A percentile compares a stretch with the other conserved stretches of the same genome.
phyloP scores from a whole-genome alignment of 2,113 vertebrate genomes.

The Lagopus muta region DNA sequence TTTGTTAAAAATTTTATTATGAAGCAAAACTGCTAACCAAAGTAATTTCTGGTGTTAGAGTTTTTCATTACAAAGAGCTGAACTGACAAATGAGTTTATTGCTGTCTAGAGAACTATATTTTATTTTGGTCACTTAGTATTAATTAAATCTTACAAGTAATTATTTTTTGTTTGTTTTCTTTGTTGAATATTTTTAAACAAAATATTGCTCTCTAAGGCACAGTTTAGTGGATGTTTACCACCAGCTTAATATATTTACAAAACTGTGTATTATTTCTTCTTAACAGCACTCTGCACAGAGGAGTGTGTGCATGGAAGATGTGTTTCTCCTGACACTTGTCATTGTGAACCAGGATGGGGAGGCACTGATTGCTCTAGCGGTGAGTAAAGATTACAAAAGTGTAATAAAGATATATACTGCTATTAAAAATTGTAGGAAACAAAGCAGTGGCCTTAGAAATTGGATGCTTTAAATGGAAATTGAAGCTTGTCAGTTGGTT shows the following conservation, averaged over 20 bases:
- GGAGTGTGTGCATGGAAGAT: conserved; percentile 94
- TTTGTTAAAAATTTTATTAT: conserved; percentile 11
- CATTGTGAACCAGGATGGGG: conserved; percentile 99
- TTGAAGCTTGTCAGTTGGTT: neutral
- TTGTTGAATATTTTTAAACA: conserved; percentile 28
- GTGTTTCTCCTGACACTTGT: conserved; percentile 96
- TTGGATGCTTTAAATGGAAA: neutral
- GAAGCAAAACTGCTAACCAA: conserved; percentile 25
- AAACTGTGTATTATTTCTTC: neutral
- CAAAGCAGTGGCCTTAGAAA: neutral
- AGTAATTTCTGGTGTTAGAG: conserved; percentile 4
- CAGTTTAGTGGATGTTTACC: neutral
- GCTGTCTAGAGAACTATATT: neutral
- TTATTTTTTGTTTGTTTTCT: neutral
- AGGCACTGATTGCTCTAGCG: conserved; percentile 97
- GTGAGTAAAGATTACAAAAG: conserved; percentile 82
- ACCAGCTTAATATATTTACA: neutral
- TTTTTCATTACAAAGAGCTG: conserved; percentile 17
- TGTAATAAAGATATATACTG: neutral
- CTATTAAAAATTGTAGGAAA: neutral
- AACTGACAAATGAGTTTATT: conserved; percentile 26
- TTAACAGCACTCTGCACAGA: conserved; percentile 93
- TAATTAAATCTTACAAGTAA: conserved; percentile 37
- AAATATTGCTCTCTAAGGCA: conserved; percentile 18
- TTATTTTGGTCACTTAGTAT: conserved; percentile 52